Conservation (phyloP, 2,113 vertebrate species). For the human (Homo sapiens) region GRCh38 chr6:90289501-90290000, state of each 20-base stretch:
- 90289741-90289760: no score
- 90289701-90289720: no score
- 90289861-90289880: background rate
- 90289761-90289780: background rate
- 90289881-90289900: background rate
- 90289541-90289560: no score
- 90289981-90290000: constrained; percentile 36
- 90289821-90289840: background rate
- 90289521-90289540: background rate
- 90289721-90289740: no score
- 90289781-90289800: background rate
- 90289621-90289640: no score
- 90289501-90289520: background rate
- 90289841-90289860: background rate
- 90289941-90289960: constrained; percentile 6
- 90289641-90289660: no score
- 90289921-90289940: background rate
- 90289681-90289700: no score
- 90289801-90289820: background rate
- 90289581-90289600: no score
- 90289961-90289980: background rate
- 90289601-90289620: no score
- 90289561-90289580: no score
- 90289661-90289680: no score
- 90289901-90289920: background rate